These are phyloP conservation scores for Eulemur macaco DNA, from an alignment of 2,113 vertebrate genomes.

Conservation along the genomic window DNA sequence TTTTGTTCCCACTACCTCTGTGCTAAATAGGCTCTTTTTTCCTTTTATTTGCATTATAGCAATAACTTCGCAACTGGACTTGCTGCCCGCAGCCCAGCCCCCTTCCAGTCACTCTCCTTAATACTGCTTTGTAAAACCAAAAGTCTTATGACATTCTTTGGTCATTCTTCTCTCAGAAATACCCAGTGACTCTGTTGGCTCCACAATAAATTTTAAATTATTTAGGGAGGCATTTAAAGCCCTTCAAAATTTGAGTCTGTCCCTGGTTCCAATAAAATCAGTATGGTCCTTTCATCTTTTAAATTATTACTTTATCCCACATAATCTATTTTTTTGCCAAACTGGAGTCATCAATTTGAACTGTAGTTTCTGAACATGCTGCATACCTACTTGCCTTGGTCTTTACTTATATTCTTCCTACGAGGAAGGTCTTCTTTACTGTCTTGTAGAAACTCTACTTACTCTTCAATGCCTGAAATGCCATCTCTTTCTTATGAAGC, in stretches of 20 bases:
- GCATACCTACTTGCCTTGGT: neutral
- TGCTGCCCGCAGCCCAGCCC: neutral
- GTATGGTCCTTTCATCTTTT: neutral
- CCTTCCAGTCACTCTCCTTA: neutral
- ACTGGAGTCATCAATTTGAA: neutral
- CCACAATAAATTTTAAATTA: neutral
- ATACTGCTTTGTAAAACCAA: neutral
- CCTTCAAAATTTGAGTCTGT: neutral
- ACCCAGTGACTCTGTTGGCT: neutral
- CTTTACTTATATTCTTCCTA: neutral
- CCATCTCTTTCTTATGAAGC: neutral
- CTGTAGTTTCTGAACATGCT: neutral
- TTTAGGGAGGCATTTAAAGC: neutral
- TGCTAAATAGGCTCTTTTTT: neutral
- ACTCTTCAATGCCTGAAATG: neutral
- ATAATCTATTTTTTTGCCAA: neutral
- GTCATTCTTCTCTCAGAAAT: neutral
- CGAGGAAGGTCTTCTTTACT: neutral
- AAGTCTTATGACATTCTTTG: neutral
- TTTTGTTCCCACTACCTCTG: neutral
- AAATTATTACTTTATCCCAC: neutral
- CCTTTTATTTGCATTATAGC: neutral
- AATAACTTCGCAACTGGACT: neutral
- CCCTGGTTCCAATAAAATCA: neutral
- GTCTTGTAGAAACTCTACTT: conserved; percentile 1